Percentiles rank a stretch among this genome's conserved stretches.
Conservation (phyloP, 2,888 invertebrate genomes). For the Empis stercorea region DNA sequence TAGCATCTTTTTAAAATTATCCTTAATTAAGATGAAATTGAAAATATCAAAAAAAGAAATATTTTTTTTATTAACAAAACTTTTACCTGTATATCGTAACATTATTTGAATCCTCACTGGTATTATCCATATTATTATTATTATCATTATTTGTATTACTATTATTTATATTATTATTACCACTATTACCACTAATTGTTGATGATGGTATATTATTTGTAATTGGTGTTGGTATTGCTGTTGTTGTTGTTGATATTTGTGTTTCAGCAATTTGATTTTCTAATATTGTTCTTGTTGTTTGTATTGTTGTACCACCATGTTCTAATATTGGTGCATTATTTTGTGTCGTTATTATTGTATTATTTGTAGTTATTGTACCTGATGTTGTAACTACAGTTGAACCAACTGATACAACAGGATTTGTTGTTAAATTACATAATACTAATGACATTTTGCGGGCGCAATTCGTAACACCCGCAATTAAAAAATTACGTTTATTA, state of each 20-base stretch:
- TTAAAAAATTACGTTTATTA: conserved; percentile 7
- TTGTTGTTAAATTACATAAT: conserved; percentile 21
- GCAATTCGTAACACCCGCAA: conserved; percentile 9
- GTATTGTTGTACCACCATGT: neutral
- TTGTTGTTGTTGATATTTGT: conserved; percentile 17
- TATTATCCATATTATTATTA: conserved; percentile 65
- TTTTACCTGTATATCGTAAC: conserved; percentile 79
- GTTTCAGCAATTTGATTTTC: neutral
- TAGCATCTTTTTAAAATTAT: no score
- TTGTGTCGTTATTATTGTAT: neutral
- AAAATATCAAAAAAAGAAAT: no score
- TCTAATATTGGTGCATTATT: neutral
- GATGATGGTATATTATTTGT: conserved; percentile 18
- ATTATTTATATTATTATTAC: conserved; percentile 6
- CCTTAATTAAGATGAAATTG: no score
- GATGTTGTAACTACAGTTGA: conserved; percentile 13
- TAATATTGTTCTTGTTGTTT: conserved; percentile 16
- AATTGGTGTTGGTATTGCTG: no score
- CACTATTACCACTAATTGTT: conserved; percentile 13
- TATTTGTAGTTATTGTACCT: conserved; percentile 1
- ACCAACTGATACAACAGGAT: neutral
- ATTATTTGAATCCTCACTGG: conserved; percentile 74
- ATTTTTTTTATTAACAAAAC: no score
- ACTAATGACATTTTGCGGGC: conserved; percentile 24
- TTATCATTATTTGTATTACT: conserved; percentile 41